phyloP scores from a whole-genome alignment of 2,888 invertebrate species.

The Thereva unica region DNA sequence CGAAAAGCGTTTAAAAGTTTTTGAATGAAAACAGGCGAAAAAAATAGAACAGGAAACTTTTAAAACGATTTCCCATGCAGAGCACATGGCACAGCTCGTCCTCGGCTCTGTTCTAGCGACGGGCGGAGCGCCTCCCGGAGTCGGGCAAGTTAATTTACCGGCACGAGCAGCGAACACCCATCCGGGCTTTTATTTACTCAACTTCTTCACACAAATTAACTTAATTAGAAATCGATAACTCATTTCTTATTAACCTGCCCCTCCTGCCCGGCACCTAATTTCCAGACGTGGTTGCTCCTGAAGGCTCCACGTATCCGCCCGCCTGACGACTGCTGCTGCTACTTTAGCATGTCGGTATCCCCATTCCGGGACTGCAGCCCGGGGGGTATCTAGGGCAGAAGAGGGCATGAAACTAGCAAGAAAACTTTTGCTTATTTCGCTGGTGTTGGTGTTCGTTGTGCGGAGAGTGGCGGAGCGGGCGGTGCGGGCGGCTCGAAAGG shows the following conservation, averaged over 20 bases:
- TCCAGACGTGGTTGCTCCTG: neutral
- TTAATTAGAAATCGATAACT: constrained; percentile 37
- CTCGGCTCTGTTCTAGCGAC: too few species aligned
- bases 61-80: too few species aligned
- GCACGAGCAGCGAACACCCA: constrained; percentile 13
- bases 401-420: constrained; percentile 8
- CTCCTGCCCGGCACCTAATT: neutral
- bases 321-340: constrained; percentile 7
- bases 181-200: constrained; percentile 30
- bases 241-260: constrained; percentile 24
- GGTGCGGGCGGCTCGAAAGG: neutral
- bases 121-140: too few species aligned
- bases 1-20: too few species aligned
- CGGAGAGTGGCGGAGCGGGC: neutral
- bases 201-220: constrained; percentile 34
- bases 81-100: too few species aligned
- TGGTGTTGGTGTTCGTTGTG: neutral
- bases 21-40: too few species aligned
- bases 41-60: too few species aligned
- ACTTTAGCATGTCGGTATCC: neutral
- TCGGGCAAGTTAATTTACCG: constrained; percentile 17
- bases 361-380: neutral
- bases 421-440: constrained; percentile 8
- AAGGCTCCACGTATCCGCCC: constrained; percentile 1
- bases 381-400: neutral